phyloP scores from a whole-genome alignment of 2,113 vertebrate genomes.

The Pelecanoides urinatrix region DNA sequence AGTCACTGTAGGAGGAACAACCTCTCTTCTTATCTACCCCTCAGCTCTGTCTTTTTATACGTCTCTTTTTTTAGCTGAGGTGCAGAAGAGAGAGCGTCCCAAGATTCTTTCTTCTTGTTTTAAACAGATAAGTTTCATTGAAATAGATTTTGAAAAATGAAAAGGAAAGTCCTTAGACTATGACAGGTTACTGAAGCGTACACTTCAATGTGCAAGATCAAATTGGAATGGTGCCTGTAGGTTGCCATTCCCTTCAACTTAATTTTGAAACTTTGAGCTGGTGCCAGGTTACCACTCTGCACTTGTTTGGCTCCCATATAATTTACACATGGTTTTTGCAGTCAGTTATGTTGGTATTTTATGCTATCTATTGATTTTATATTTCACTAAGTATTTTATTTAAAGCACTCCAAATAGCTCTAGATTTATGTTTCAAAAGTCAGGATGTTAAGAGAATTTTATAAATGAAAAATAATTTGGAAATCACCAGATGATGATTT shows the following conservation, averaged over 20 bases:
- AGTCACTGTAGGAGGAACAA: not conserved
- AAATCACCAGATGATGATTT: constrained; percentile 44
- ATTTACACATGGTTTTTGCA: constrained; percentile 41
- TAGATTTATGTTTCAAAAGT: constrained; percentile 41
- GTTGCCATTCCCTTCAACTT: not conserved
- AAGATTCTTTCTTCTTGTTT: not conserved
- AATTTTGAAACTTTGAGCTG: not conserved
- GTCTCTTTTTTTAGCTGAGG: not conserved
- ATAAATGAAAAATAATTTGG: constrained; percentile 60
- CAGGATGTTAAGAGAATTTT: constrained; percentile 43
- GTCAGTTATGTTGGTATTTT: constrained; percentile 48
- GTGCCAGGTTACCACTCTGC: constrained; percentile 11
- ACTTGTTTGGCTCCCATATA: constrained; percentile 41
- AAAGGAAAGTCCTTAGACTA: not conserved
- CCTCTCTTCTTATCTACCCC: not conserved
- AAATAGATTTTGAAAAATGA: not conserved
- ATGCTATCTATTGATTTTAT: constrained; percentile 49
- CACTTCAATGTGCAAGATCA: not conserved
- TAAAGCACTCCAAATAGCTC: constrained; percentile 1
- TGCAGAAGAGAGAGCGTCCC: not conserved
- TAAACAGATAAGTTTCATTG: not conserved
- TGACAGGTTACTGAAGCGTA: not conserved
- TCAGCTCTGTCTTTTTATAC: not conserved
- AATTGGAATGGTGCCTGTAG: not conserved
- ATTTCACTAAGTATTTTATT: constrained; percentile 44